Evolutionary conservation across 2,797 vertebrate genomes (phyloP).

Genomic region (Mormyrus proboscirostris): DNA sequence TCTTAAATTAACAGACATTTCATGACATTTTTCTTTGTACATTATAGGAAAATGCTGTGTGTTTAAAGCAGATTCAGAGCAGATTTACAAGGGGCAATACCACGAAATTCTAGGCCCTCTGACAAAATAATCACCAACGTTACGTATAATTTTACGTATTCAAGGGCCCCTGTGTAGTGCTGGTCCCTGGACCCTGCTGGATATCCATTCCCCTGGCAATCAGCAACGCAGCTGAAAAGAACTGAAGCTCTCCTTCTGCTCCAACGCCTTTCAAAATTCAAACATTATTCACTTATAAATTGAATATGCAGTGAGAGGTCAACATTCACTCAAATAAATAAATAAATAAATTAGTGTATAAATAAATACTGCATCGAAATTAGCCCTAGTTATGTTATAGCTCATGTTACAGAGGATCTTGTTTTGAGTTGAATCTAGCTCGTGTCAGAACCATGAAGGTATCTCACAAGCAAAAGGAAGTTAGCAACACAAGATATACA

Average conservation of each 20-base stretch:
- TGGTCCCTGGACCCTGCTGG: background rate
- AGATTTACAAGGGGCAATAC: background rate
- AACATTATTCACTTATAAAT: background rate
- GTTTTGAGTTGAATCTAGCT: background rate
- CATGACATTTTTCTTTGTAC: background rate
- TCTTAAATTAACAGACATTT: background rate
- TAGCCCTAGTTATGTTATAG: background rate
- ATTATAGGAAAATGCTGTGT: background rate
- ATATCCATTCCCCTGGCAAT: background rate
- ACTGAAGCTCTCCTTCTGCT: background rate
- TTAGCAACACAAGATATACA: background rate
- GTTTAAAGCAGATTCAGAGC: background rate
- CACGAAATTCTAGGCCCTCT: background rate
- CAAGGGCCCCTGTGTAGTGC: background rate
- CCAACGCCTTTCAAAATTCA: background rate
- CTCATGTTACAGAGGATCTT: background rate
- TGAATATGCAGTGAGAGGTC: background rate
- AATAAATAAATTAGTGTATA: background rate
- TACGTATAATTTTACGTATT: background rate
- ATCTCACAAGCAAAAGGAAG: background rate
- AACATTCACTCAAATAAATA: background rate
- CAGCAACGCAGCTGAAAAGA: background rate
- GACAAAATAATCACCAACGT: background rate
- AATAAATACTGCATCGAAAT: background rate
- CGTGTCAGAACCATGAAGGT: background rate